Evolutionary conservation across 2,113 vertebrate genomes (phyloP).

Genomic region (Callospermophilus lateralis): DNA sequence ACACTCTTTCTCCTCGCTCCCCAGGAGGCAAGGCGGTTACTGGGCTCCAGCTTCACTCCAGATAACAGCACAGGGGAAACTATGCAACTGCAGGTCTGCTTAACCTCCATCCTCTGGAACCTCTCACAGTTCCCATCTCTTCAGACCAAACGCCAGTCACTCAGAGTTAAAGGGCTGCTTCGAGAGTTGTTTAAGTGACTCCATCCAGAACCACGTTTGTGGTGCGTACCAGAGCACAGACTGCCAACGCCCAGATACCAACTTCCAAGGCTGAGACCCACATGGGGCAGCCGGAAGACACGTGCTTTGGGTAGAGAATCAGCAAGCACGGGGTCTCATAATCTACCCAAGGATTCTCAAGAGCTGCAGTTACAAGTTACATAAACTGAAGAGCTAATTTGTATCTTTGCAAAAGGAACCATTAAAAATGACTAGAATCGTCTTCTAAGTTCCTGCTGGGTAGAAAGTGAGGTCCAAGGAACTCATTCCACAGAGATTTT

Average conservation of each 20-base stretch:
- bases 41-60: neutral
- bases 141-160: conserved; percentile 66
- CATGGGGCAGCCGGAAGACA: conserved; percentile 56
- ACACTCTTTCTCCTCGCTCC: neutral
- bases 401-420: conserved; percentile 67
- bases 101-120: conserved; percentile 66
- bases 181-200: conserved; percentile 66
- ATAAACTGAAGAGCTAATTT: conserved; percentile 59
- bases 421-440: conserved; percentile 1
- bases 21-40: neutral
- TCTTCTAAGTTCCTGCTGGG: conserved; percentile 37
- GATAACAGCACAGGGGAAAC: too few species aligned
- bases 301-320: conserved; percentile 12
- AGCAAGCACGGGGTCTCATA: neutral
- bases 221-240: conserved; percentile 64
- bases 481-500: neutral
- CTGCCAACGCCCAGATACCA: conserved; percentile 62
- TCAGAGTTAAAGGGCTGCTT: conserved; percentile 72
- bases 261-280: conserved; percentile 59
- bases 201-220: conserved; percentile 74
- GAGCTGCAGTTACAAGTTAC: neutral
- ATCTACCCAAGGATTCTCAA: conserved; percentile 58
- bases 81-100: conserved; percentile 57
- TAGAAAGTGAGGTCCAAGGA: neutral
- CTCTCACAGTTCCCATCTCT: conserved; percentile 57